Evolutionary conservation across 2,888 invertebrate species (phyloP), one percentile per base, ranked within the genome.

Genomic region (Eurois occulta): DNA sequence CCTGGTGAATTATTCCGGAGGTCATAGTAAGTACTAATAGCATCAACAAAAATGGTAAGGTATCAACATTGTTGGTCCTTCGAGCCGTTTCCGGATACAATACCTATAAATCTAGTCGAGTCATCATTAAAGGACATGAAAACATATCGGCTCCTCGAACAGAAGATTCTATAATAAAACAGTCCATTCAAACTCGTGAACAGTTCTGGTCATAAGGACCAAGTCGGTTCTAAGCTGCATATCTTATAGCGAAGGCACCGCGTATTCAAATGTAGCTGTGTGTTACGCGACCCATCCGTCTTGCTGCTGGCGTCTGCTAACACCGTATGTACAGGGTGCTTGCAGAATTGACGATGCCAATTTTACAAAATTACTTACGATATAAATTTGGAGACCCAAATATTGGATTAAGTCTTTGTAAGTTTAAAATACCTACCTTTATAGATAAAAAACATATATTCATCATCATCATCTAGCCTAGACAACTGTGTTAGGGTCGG

Each of bases 241-340:
- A 78, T 88, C 82, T 80, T 48, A 48, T 58, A 73, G 58, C 35
- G 38, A 64, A 38, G 72, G 75, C 60, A 64, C 62, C 72, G 77
- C 77, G 80, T 92, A 94, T 94, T 94, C 93, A 94, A 94, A 94
- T 94, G 92, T 91, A 89, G 90, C 88, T 90, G 89, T 87, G 93
- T 90, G 91, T 95, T 94, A 94, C 92, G 90, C 91, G 91, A 90
- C 92, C 89, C 95, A 94, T 95, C 91, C 93, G 92, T 95, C 94
- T 94, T 92, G 88, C 88, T 90, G 89, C 92, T 90, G 89, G 90
- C 92, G 93, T 94, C 92, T 92, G 91, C 91, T 90, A 92, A 93
- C 93, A 91, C 90, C 88, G 84, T 38, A 16, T 86, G 62, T 91
- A 94, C 91, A 94, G 92, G 86, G 0, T 92, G 95, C 32, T 89